phyloP scores from a whole-genome alignment of 2,113 vertebrate genomes.

The Epinephelus cyanopodus region DNA sequence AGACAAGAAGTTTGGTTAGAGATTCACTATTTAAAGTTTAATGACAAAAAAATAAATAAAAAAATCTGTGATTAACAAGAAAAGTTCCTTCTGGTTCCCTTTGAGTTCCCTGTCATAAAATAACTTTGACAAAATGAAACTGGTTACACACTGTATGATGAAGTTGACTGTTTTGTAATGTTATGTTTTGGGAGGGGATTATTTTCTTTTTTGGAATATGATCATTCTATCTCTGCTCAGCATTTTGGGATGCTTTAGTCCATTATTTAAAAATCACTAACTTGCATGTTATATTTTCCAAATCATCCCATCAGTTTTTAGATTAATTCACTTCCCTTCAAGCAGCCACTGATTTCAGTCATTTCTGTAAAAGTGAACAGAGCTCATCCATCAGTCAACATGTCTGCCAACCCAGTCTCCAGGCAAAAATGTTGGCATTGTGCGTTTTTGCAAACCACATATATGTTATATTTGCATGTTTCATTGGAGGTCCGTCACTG shows the following conservation, averaged over 20 bases:
- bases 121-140: background rate
- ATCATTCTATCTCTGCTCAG: background rate
- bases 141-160: background rate
- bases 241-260: background rate
- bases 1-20: background rate
- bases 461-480: too few species aligned
- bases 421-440: too few species aligned
- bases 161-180: background rate
- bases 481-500: too few species aligned
- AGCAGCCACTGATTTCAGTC: background rate
- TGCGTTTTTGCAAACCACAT: too few species aligned
- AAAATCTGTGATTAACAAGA: background rate
- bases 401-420: too few species aligned
- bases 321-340: background rate
- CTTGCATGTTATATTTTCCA: background rate
- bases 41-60: background rate
- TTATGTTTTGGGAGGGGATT: background rate
- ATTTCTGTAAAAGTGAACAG: background rate
- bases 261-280: background rate
- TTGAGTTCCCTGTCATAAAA: background rate
- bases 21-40: background rate
- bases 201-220: background rate
- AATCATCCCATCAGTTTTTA: background rate
- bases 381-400: background rate
- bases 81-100: background rate